Evolutionary conservation across 2,113 vertebrate species (phyloP).

Genomic region (Hepsetus odoe): DNA sequence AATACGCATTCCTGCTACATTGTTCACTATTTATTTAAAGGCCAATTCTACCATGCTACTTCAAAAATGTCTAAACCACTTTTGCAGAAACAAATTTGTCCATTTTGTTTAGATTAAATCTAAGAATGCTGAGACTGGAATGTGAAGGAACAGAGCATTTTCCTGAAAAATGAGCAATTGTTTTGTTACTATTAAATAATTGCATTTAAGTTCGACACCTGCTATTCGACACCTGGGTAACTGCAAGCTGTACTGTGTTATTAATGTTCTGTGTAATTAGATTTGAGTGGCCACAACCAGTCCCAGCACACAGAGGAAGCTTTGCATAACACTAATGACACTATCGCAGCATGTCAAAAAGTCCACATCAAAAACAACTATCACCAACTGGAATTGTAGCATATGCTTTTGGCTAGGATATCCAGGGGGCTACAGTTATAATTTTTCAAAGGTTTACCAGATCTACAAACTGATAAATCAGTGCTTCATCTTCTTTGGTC

Average conservation of each 20-base stretch:
- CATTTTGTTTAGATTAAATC: slow-evolving; percentile 11
- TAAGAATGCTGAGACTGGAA: not conserved
- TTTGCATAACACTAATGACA: not conserved
- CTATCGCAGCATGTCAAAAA: slow-evolving; percentile 25
- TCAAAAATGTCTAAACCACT: slow-evolving; percentile 31
- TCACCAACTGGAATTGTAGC: not conserved
- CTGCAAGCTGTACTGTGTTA: not conserved
- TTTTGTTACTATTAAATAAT: not conserved
- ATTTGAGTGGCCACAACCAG: not conserved
- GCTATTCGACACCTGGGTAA: not conserved
- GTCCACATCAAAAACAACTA: not conserved
- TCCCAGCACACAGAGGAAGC: not conserved
- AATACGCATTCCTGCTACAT: slow-evolving; percentile 4
- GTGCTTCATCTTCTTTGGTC: not conserved
- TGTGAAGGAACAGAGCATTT: not conserved
- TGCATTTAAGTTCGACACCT: not conserved
- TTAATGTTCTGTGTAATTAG: not conserved
- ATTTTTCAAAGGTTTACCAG: not conserved
- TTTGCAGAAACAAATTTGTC: slow-evolving; percentile 15
- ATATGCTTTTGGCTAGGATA: not conserved
- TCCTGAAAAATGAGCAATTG: not conserved
- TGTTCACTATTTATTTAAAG: slow-evolving; percentile 36
- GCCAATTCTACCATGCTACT: slow-evolving; percentile 20
- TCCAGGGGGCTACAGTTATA: not conserved
- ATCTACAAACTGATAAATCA: not conserved